Evolutionary conservation across 2,888 invertebrate species (phyloP), one percentile per base, ranked within the genome.

Genomic region (Troglohyphantes excavatus): DNA sequence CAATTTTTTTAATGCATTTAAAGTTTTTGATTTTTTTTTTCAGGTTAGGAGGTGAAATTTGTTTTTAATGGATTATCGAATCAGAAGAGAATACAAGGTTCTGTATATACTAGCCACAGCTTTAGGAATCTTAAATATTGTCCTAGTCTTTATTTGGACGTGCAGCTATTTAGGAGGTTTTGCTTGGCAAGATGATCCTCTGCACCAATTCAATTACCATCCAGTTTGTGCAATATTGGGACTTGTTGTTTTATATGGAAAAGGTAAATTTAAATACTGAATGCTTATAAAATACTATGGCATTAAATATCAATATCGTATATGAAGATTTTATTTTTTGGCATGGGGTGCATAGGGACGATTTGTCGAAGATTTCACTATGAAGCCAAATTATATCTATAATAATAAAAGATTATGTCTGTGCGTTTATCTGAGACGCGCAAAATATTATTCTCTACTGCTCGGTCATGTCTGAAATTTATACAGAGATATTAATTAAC

Each of bases 131-230:
- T 92, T 95, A 11, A 93, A 95, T 13, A 92, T 96, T 26, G 93
- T 95, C 21, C 92, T 95, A 70, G 94, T 96, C 21, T 94, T 94
- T 0, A 93, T 95, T 68, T 96, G 96, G 96, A 95, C 95, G 92
- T 93, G 94, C 0, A 93, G 94, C 26, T 95, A 93, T 92, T 94
- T 95, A 65, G 95, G 95, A 17, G 96, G 96, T 11, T 95, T 96
- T 92, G 95, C 95, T 0, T 96, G 97, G 95, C 94, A 94, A 2
- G 95, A 95, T 26, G 93, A 95, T 92, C 95, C 96, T 2, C 91
- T 84, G 0, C 93, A 94, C 26, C 95, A 97, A 93, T 97, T 97
- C 93, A 97, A 97, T 94, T 97, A 97, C 95, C 97, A 97, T 94
- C 97, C 97, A 1, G 94, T 97, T 73, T 97, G 97, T 97, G 95